Percentiles rank a stretch among this genome's conserved stretches.
Conservation (phyloP, 2,113 vertebrate genomes). For the Oryzias melastigma region DNA sequence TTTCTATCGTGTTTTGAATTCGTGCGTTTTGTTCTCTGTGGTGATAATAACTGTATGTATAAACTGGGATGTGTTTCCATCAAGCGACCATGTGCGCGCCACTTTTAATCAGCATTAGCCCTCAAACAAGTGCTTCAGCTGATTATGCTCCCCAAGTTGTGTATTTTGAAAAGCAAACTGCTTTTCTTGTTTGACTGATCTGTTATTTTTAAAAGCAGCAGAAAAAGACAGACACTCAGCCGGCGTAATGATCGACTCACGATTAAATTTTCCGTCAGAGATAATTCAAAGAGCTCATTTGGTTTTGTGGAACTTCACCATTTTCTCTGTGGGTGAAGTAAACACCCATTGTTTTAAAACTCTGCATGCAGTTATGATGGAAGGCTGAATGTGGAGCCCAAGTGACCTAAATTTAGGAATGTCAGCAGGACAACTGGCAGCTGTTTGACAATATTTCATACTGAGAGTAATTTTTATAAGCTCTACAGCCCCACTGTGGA, state of each 20-base stretch:
- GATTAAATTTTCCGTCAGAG: constrained; percentile 14
- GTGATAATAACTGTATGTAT: constrained; percentile 23
- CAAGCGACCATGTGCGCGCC: constrained; percentile 22
- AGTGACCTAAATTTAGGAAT: constrained; percentile 35
- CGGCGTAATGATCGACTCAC: constrained; percentile 18
- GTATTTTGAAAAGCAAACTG: constrained; percentile 37
- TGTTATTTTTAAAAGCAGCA: constrained; percentile 25
- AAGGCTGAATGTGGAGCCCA: constrained; percentile 5
- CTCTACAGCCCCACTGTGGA: too few relatives aligned
- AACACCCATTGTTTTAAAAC: constrained; percentile 8
- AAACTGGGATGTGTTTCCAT: constrained; percentile 38
- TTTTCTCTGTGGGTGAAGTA: constrained; percentile 4
- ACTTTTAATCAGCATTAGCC: constrained; percentile 33
- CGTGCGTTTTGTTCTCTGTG: constrained; percentile 37
- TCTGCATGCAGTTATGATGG: constrained; percentile 1
- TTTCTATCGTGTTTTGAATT: constrained; percentile 67
- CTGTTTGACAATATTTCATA: constrained; percentile 20
- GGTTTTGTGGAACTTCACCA: background rate
- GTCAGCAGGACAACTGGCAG: constrained; percentile 36
- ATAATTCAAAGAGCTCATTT: constrained; percentile 16
- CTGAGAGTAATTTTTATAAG: constrained; percentile 12
- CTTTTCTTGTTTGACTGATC: constrained; percentile 33
- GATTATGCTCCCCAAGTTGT: constrained; percentile 31
- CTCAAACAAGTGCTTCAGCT: constrained; percentile 27
- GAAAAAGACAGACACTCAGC: constrained; percentile 20